These are phyloP conservation scores for Pterois miles DNA, from an alignment of 2,797 vertebrate species.

Conservation along the genomic window DNA sequence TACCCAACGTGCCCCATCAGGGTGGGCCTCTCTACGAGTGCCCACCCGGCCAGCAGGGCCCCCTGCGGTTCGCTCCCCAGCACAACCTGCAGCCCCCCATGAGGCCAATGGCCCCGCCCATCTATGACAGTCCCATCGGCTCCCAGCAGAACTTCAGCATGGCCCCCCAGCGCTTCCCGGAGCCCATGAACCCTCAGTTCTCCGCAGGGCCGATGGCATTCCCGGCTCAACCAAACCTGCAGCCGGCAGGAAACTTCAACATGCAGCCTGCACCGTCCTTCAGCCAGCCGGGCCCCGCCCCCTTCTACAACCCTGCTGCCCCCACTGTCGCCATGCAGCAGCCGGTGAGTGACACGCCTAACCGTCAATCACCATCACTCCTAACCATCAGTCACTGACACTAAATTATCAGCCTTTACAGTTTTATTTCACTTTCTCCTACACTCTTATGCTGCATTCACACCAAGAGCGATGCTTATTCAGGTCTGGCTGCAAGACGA, in stretches of 20 bases:
- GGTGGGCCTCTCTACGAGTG: constrained; percentile 86
- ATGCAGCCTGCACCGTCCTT: constrained; percentile 86
- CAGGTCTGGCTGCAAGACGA: too few species aligned
- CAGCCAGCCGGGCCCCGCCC: constrained; percentile 85
- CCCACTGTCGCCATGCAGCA: constrained; percentile 79
- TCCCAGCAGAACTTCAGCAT: constrained; percentile 81
- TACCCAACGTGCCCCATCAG: constrained; percentile 74
- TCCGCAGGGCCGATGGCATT: constrained; percentile 78
- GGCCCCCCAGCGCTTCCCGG: constrained; percentile 83
- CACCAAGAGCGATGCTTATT: too few species aligned
- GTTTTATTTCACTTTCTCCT: too few species aligned
- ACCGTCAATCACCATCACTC: too few species aligned
- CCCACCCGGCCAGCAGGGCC: constrained; percentile 84
- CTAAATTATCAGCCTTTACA: too few species aligned
- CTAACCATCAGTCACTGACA: too few species aligned
- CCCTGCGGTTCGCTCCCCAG: constrained; percentile 70
- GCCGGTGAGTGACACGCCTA: constrained; percentile 81
- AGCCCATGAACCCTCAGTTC: constrained; percentile 85
- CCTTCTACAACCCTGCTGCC: constrained; percentile 81
- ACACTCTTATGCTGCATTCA: too few species aligned
- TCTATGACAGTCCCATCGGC: constrained; percentile 73
- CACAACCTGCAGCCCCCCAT: constrained; percentile 75
- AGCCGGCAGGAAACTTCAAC: constrained; percentile 87
- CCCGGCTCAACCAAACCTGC: constrained; percentile 78
- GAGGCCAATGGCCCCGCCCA: constrained; percentile 69